Base-by-base conservation (phyloP, 1,140 invertebrate genomes). In the Ceratoteleas bidentatus region DNA sequence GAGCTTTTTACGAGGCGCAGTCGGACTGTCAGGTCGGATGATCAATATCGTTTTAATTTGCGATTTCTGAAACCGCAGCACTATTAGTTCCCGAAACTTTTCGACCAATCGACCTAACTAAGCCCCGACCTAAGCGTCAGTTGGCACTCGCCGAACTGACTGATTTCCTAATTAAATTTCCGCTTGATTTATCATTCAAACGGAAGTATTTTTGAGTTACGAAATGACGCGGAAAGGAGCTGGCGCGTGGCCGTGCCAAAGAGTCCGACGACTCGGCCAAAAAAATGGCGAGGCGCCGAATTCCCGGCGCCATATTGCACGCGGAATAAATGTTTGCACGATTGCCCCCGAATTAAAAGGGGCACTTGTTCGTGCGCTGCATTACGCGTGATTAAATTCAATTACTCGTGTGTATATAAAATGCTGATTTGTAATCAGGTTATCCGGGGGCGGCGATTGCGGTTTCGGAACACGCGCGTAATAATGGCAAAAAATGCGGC, bases 21-120 rank as follows among this genome's bases (percentile, higher is more conserved):
- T 32, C 52, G 15, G 53, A 62, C 64, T 54, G 32, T 70, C 53
- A 60, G 34, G 0, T 0, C 14, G 50, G 50, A 56, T 79, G 56
- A 79, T 73, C 76, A 73, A 79, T 79, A 70, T 56, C 68, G 54
- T 73, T 73, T 79, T 72, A 79, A 79, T 79, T 72, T 49, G 53
- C 60, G 54, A 65, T 78, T 66, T 34, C 47, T 72, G 60, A 72
- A 78, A 72, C 66, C 61, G 36, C 66, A 54, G 66, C 50, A 60
- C 38, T 78, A 78, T 64, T 64, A 56, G 58, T 78, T 72, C 13
- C 60, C 9, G 32, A 16, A 72, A 78, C 68, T 78, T 78, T 65
- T 66, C 60, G n/a, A n/a, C 53, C 75, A 58, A 65, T 64, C 49
- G 52, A 70, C 52, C 47, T 58, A 65, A 72, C 54, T 11, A 43